Evolutionary conservation across 2,797 vertebrate species (phyloP), one percentile per base, ranked within the genome.

Genomic region (Sorex maritimensis): DNA sequence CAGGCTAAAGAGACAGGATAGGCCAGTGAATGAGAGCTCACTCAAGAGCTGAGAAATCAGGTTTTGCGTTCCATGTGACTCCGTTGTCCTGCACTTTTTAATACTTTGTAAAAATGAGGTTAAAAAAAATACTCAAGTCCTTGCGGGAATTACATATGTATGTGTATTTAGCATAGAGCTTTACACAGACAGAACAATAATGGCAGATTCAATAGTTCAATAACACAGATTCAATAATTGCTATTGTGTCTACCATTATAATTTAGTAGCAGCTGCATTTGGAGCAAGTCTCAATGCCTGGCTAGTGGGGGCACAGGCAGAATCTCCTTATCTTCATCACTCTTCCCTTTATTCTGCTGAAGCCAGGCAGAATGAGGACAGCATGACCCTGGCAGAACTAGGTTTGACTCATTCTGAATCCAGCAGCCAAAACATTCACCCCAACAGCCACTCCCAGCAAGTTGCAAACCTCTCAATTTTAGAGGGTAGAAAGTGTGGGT

Each of bases 401-500:
- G 67, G 30, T 17, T 7, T 71, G 55, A 7, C n/a, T 41, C 73
- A 68, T 30, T 24, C 30, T 74, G 80, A 55, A 26, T 30, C 46
- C 69, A 23, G 63, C 65, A 85, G 77, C 68, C 24, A 67, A 28
- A n/a, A 71, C 44, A 17, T 72, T 63, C 23, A 21, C 63, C 71
- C 83, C n/a, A 68, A 82, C 11, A 34, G 68, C 52, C 75, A 34
- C 85, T 90, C 44, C 75, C 24, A 61, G 30, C 14, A 91, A 44
- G 26, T 34, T 77, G 12, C 28, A 82, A 92, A 61, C 55, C 38
- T 72, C 83, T 82, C 61, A 67, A 90, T 93, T 89, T 80, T 61
- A 80, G 49, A n/a, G 24, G 12, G 55, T 41, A 86, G n/a, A 92
- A 88, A 87, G 44, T 65, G 26, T 63, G 69, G 88, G 28, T 92